Percentiles rank a stretch among this genome's conserved stretches.
phyloP scores from a whole-genome alignment of 2,888 invertebrate genomes.

The Neria commutata region DNA sequence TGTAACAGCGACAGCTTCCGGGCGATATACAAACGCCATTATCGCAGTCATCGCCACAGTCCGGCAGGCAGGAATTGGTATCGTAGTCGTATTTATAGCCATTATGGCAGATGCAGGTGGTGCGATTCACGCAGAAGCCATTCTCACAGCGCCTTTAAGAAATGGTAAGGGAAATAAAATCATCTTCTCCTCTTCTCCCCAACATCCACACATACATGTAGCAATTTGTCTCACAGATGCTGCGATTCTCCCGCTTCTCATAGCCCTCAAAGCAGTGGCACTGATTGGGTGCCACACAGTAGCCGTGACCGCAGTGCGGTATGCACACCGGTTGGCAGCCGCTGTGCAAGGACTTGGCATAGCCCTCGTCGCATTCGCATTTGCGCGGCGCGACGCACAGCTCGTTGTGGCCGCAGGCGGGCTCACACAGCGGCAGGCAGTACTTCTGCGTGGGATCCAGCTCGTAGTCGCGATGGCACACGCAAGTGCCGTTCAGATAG shows the following conservation, averaged over 20 bases:
- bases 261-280: slow-evolving; percentile 64
- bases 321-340: slow-evolving; percentile 55
- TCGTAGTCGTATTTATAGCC: slow-evolving; percentile 56
- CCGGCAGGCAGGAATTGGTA: slow-evolving; percentile 52
- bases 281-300: slow-evolving; percentile 62
- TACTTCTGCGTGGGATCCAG: slow-evolving; percentile 57
- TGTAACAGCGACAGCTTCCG: slow-evolving; percentile 58
- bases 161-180: neutral
- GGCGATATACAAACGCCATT: slow-evolving; percentile 61
- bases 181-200: neutral
- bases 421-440: slow-evolving; percentile 66
- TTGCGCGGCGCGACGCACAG: slow-evolving; percentile 68
- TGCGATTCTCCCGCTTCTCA: slow-evolving; percentile 44
- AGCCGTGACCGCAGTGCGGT: slow-evolving; percentile 59
- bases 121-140: slow-evolving; percentile 62
- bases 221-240: slow-evolving; percentile 49
- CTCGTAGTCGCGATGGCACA: slow-evolving; percentile 53
- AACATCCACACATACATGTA: slow-evolving; percentile 46
- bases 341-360: slow-evolving; percentile 35
- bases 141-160: slow-evolving; percentile 52
- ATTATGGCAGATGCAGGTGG: slow-evolving; percentile 63
- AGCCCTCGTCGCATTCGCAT: slow-evolving; percentile 63
- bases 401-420: slow-evolving; percentile 66
- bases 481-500: slow-evolving; percentile 56
- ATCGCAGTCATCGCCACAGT: slow-evolving; percentile 50